Evolutionary conservation across 2,113 vertebrate species (phyloP).

Genomic region (Odocoileus virginianus): DNA sequence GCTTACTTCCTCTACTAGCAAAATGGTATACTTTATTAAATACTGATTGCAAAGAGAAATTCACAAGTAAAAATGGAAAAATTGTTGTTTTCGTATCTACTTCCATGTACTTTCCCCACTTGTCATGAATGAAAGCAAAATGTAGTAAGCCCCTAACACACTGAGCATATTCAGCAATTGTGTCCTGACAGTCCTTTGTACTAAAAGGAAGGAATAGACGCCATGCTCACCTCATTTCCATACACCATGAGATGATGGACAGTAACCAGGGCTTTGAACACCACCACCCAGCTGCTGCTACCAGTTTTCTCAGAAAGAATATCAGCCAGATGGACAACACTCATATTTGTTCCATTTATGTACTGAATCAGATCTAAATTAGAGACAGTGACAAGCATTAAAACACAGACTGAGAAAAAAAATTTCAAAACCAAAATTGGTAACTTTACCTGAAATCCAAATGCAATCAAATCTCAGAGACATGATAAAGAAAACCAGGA

Average conservation of each 20-base stretch:
- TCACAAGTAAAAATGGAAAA: not conserved
- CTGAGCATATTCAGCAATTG: not conserved
- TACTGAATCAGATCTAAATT: constrained; percentile 92
- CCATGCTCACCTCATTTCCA: constrained; percentile 91
- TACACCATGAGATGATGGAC: constrained; percentile 98
- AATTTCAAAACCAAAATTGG: not conserved
- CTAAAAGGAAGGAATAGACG: not conserved
- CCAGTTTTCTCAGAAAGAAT: constrained; percentile 90
- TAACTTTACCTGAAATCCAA: not conserved
- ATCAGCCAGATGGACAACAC: constrained; percentile 92
- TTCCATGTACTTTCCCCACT: not conserved
- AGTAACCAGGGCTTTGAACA: constrained; percentile 97
- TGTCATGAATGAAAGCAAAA: not conserved
- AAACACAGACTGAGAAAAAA: not conserved
- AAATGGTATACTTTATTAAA: not conserved
- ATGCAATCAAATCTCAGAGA: not conserved
- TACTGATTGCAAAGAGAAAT: not conserved
- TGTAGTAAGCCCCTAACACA: not conserved
- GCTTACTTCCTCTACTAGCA: not conserved
- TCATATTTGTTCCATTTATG: constrained; percentile 96
- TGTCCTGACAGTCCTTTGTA: no score
- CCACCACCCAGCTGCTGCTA: constrained; percentile 97
- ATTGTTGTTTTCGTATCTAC: not conserved
- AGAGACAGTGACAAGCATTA: constrained; percentile 28
- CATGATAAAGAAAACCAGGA: not conserved